Percentiles rank a stretch among this genome's conserved stretches.
These are phyloP conservation scores for Drosophila borealis DNA, from an alignment of 2,888 invertebrate genomes.

Conservation along the genomic window DNA sequence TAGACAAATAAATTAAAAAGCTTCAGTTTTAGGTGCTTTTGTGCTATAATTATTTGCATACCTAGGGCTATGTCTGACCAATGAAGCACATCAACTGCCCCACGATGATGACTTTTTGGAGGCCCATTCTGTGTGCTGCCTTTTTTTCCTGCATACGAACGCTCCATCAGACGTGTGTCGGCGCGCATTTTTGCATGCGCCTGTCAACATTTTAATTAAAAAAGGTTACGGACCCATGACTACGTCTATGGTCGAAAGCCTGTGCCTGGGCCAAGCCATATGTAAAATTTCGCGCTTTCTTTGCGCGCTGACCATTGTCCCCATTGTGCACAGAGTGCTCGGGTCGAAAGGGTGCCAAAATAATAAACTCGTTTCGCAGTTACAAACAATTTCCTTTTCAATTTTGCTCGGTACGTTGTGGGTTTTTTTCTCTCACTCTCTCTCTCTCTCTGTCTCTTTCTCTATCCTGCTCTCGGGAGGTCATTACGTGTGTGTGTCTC, in stretches of 20 bases:
- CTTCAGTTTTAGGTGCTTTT: neutral
- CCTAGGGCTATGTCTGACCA: constrained; percentile 44
- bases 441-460: constrained; percentile 4
- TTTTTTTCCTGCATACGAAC: constrained; percentile 12
- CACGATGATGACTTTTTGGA: constrained; percentile 39
- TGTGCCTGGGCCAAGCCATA: constrained; percentile 52
- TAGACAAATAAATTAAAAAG: neutral
- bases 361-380: constrained; percentile 84
- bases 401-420: constrained; percentile 74
- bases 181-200: constrained; percentile 81
- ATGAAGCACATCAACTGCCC: constrained; percentile 41
- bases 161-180: constrained; percentile 36
- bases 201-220: constrained; percentile 86
- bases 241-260: constrained; percentile 32
- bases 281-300: constrained; percentile 82
- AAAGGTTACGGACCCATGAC: constrained; percentile 83
- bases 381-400: constrained; percentile 84
- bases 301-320: constrained; percentile 50
- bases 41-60: constrained; percentile 7
- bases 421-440: constrained; percentile 16
- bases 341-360: constrained; percentile 82
- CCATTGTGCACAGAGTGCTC: constrained; percentile 9
- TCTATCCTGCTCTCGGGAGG: constrained; percentile 49
- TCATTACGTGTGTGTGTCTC: constrained; percentile 82
- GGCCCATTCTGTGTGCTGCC: constrained; percentile 20